Evolutionary conservation across 2,113 vertebrate genomes (phyloP), one percentile per base, ranked within the genome.

Genomic region (Embiotoca jacksoni): DNA sequence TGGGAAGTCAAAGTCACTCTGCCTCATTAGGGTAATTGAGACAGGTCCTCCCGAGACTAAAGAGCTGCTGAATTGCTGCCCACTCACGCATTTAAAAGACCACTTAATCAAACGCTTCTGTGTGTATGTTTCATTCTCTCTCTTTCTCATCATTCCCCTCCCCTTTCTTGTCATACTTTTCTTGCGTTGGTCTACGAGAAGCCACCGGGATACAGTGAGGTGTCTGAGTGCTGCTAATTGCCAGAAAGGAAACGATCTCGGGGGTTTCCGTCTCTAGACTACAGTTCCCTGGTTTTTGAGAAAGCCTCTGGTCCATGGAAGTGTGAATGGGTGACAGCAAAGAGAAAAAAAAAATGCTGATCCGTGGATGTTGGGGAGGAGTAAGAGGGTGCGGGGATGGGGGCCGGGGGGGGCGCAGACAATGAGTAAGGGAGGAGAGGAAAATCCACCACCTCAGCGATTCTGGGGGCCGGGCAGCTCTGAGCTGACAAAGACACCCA

Each of bases 11-110:
- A 58, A 87, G 81, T 90, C 90, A 74, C 82, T 88, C 84, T 76
- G 88, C 84, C 90, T 92, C 90, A 92, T 94, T 91, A 93, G 89
- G 85, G 84, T 94, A 94, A 94, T 91, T 90, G 89, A 94, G 92
- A 92, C 81, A 82, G 86, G 88, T 81, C 87, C 88, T 91, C 86
- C 72, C 14, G 81, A 92, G 91, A 92, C 87, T 87, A 83, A 90
- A 89, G 90, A 89, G 85, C 86, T 81, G 78, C 80, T 83, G 88
- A 91, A 89, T 89, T 85, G 85, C 89, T 91, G 83, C 63, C 78
- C 85, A 84, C 85, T 92, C 78, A 39, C 70, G 73, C 83, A 79
- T 91, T 84, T 87, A 89, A 89, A 92, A 88, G 82, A 89, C 64
- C 79, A 83, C 92, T 92, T 92, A 85, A 92, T 93, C 81, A 91